A percentile compares a stretch with the other conserved stretches of the same genome.
phyloP scores from a whole-genome alignment of 2,888 invertebrate species.

The Aphodius granarius region DNA sequence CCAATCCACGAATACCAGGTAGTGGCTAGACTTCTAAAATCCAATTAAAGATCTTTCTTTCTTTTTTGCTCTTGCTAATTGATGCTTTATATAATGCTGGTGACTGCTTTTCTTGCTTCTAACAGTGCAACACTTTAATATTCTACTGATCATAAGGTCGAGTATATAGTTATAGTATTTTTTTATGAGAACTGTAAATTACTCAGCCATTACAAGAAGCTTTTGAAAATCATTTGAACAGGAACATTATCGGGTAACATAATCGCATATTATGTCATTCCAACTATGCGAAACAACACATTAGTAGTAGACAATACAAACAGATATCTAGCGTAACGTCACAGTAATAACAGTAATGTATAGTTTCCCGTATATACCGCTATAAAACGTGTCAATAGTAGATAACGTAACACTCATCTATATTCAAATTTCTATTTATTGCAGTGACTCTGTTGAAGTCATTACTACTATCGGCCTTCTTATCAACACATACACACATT shows the following conservation, averaged over 20 bases:
- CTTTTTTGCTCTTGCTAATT: not conserved
- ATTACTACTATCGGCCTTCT: not conserved
- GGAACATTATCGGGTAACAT: too few species aligned
- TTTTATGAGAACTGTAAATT: too few species aligned
- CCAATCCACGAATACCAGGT: not conserved
- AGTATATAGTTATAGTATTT: too few species aligned
- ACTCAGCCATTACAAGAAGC: too few species aligned
- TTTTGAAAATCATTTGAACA: too few species aligned
- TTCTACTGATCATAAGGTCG: too few species aligned
- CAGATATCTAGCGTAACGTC: not conserved
- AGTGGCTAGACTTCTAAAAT: not conserved
- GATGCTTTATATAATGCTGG: not conserved
- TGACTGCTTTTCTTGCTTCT: not conserved
- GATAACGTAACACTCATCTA: not conserved
- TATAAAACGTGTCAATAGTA: not conserved
- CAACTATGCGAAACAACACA: not conserved
- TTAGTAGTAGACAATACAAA: not conserved
- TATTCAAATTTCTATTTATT: not conserved
- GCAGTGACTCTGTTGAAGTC: not conserved
- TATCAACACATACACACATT: not conserved
- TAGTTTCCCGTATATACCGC: not conserved
- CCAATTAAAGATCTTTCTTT: not conserved
- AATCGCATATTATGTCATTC: too few species aligned
- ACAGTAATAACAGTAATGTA: too few species aligned
- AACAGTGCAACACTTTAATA: not conserved